Evolutionary conservation across 92 coral and sea anemone genomes (phyloP).

Genomic region (Epizoanthus fatuus): DNA sequence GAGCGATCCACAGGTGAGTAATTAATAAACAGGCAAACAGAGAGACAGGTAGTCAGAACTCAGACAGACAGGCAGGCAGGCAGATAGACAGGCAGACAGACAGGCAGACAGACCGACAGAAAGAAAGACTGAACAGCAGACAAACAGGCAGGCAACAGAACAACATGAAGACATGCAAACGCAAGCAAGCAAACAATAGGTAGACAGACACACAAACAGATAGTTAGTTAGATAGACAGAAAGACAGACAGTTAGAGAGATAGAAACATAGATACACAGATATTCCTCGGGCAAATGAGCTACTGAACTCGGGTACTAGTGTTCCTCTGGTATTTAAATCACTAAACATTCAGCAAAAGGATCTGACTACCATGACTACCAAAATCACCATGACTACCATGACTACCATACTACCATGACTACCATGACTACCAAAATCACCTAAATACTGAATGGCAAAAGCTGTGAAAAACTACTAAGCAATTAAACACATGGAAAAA

Average conservation of each 20-base stretch:
- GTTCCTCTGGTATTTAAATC: no score
- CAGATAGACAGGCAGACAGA: no score
- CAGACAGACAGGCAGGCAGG: no score
- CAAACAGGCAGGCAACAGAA: background rate
- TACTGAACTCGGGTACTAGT: background rate
- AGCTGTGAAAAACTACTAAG: no score
- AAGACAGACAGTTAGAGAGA: background rate
- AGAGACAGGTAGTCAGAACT: background rate
- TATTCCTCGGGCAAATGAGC: background rate
- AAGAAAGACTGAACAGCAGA: background rate
- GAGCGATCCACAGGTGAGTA: constrained; percentile 66
- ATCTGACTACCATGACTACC: no score
- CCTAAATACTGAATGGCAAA: no score
- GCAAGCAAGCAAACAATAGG: background rate
- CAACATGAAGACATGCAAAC: background rate
- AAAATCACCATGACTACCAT: no score
- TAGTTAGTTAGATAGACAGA: background rate
- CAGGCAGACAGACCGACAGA: background rate
- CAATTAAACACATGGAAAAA: no score
- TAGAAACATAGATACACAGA: background rate
- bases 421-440: no score
- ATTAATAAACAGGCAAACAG: background rate
- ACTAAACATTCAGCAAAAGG: no score
- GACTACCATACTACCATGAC: no score
- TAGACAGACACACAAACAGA: background rate